Evolutionary conservation across 2,113 vertebrate species (phyloP).

Genomic region (Neoarius graeffei): DNA sequence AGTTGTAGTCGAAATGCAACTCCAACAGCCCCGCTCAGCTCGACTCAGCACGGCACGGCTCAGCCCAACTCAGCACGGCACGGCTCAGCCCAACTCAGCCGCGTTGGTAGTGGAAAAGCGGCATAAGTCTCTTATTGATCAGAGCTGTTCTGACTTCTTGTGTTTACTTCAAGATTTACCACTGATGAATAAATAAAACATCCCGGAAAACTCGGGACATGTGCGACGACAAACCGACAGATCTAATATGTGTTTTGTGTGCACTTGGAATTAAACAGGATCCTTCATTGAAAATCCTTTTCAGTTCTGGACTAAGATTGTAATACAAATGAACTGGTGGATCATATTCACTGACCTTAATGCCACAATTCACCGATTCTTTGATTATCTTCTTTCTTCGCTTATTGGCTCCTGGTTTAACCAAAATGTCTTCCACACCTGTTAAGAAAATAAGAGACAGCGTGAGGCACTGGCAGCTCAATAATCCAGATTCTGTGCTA

Average conservation of each 20-base stretch:
- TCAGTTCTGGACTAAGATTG: background rate
- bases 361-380: conserved; percentile 78
- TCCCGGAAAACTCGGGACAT: background rate
- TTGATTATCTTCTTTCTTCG: conserved; percentile 80
- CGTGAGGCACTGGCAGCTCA: background rate
- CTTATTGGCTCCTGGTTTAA: conserved; percentile 80
- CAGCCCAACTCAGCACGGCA: too few species aligned
- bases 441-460: background rate
- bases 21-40: too few species aligned
- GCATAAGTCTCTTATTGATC: background rate
- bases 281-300: background rate
- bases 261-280: background rate
- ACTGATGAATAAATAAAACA: background rate
- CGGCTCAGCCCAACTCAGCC: too few species aligned
- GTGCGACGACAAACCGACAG: background rate
- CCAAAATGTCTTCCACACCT: conserved; percentile 97
- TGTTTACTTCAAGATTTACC: background rate
- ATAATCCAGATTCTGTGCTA: background rate
- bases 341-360: conserved; percentile 70
- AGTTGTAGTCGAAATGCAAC: too few species aligned
- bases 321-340: background rate
- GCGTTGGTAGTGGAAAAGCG: too few species aligned
- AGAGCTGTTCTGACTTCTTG: too few species aligned
- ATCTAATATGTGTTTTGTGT: background rate
- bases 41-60: too few species aligned